Base-by-base conservation (phyloP, 2,888 invertebrate genomes). In the Dynastes hyllus region DNA sequence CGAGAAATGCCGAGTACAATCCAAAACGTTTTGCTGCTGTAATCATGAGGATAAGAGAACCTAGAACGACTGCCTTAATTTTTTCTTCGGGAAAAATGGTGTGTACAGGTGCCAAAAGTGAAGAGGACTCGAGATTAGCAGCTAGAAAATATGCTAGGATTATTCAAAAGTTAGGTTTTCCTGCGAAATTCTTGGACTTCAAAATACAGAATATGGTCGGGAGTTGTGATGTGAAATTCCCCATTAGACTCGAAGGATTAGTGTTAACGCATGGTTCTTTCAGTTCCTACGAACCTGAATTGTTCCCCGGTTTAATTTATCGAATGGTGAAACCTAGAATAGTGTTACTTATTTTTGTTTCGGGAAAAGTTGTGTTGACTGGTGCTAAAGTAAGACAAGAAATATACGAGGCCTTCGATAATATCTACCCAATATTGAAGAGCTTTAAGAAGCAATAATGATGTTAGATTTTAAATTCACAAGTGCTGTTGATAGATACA, bases 21-120 rank as follows among this genome's bases (percentile, higher is more conserved):
- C 99, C 99, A 8, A 99, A 99, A 90, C 95, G 99, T 86, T 99
- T 99, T 91, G 98, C 98, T 73, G 99, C 99, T 55, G 98, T 99
- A 2, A 99, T 99, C 78, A 99, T 99, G 99, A 92, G 98, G 86
- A 96, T 93, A 89, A 93, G 92, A 85, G 98, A 96, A 89, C 96
- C 96, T 0, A 91, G 98, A 89, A 99, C 95, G 0, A 96, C 95
- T 0, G 95, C 95, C 16, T 89, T 96, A 4, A 96, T 96, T 80
- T 96, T 96, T 86, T 94, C 94, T 82, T 95, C 95, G 9, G 95
- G 96, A 1, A 96, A 96, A 90, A 96, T 96, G 95, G 96, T 96
- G 4, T 96, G 95, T 87, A 96, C 96, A 0, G 96, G 96, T 53
- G 95, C 96, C 0, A 96, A 95, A 89, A 95, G 95, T 88, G 95